Conservation (phyloP, 2,888 invertebrate species). For the Notocelia uddmanniana region DNA sequence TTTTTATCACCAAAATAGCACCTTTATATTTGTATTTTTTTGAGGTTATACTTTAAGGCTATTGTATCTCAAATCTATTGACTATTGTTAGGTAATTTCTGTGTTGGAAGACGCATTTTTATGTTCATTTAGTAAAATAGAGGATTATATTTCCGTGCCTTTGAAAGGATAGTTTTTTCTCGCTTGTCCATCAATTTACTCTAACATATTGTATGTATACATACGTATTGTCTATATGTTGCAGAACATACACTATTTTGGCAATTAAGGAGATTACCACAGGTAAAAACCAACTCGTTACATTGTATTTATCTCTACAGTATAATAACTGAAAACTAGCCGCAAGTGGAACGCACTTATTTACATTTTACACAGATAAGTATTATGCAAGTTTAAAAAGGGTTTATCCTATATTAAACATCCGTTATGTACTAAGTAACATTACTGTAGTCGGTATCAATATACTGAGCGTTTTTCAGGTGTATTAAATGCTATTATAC, state of each 20-base stretch:
- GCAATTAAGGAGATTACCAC: conserved; percentile 86
- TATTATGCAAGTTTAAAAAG: conserved; percentile 60
- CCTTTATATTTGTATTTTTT: conserved; percentile 53
- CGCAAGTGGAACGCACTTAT: conserved; percentile 38
- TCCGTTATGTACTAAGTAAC: conserved; percentile 45
- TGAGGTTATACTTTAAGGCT: conserved; percentile 11
- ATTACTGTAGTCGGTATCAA: conserved; percentile 57
- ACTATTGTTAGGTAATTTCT: conserved; percentile 13
- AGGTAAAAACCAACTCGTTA: conserved; percentile 68
- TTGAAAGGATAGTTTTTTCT: conserved; percentile 34
- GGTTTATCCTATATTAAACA: conserved; percentile 49
- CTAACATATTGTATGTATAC: conserved; percentile 40
- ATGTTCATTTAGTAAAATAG: conserved; percentile 11
- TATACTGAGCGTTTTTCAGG: conserved; percentile 83
- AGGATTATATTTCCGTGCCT: conserved; percentile 24
- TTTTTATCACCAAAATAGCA: conserved; percentile 64
- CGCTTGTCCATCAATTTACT: conserved; percentile 46
- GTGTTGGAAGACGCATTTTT: conserved; percentile 36
- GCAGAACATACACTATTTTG: conserved; percentile 74
- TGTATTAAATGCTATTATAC: conserved; percentile 78
- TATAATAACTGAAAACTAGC: conserved; percentile 39
- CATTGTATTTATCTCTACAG: conserved; percentile 49
- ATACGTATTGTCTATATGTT: conserved; percentile 52
- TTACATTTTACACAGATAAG: conserved; percentile 48
- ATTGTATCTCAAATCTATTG: conserved; percentile 22